Conservation (phyloP, 1,140 invertebrate genomes). For the Chironomus striatipennis region DNA sequence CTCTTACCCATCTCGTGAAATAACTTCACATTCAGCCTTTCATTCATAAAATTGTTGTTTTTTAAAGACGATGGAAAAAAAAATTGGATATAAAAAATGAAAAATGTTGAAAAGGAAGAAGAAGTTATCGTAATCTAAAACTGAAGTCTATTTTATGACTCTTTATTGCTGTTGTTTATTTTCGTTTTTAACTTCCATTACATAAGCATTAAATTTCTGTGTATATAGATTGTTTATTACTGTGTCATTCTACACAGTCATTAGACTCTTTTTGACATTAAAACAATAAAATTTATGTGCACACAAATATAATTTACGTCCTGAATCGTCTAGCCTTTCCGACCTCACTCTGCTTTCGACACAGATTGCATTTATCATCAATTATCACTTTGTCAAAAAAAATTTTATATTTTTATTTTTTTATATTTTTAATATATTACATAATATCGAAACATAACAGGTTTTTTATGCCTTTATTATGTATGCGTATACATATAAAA, state of each 20-base stretch:
- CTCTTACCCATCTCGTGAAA: not conserved
- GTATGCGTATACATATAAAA: not conserved
- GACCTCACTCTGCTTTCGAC: not conserved
- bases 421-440: no score
- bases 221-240: not conserved
- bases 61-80: not conserved
- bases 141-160: slow-evolving; percentile 8
- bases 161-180: slow-evolving; percentile 1
- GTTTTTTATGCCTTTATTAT: slow-evolving; percentile 3
- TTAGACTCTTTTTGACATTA: not conserved
- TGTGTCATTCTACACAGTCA: slow-evolving; percentile 7
- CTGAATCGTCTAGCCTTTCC: not conserved
- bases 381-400: not conserved
- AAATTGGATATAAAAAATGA: no score
- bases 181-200: not conserved
- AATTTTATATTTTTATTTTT: not conserved
- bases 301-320: not conserved
- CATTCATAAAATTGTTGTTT: not conserved
- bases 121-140: not conserved
- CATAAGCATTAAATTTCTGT: not conserved
- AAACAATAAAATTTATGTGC: not conserved
- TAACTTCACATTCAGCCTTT: not conserved
- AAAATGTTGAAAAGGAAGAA: not conserved
- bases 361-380: not conserved
- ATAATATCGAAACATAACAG: not conserved